Conservation (phyloP, 2,797 vertebrate genomes). For the Argya squamiceps region DNA sequence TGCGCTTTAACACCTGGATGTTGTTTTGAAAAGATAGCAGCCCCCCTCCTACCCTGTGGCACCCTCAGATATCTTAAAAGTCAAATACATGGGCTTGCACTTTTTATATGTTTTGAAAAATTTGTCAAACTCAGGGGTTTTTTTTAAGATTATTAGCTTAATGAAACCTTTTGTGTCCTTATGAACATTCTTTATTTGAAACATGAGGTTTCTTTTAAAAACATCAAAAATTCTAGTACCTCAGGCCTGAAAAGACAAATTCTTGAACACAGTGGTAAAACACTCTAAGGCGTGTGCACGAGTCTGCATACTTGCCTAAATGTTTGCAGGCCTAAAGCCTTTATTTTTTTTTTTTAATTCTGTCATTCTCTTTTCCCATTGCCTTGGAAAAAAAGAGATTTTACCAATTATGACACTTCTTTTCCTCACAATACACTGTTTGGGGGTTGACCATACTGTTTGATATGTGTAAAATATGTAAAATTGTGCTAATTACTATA, state of each 20-base stretch:
- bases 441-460: neutral
- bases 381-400: neutral
- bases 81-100: neutral
- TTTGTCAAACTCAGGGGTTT: neutral
- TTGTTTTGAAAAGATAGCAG: neutral
- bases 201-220: neutral
- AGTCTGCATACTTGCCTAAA: neutral
- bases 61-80: neutral
- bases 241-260: neutral
- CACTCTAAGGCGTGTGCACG: neutral
- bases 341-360: neutral
- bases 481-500: neutral
- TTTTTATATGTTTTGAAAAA: neutral
- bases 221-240: neutral
- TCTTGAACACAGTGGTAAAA: neutral
- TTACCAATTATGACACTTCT: neutral
- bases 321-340: neutral
- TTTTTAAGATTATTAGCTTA: neutral
- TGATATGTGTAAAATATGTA: neutral
- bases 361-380: neutral
- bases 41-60: fast-evolving
- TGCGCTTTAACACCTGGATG: neutral
- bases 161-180: neutral
- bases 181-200: neutral
- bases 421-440: neutral